phyloP scores from a whole-genome alignment of 2,113 vertebrate genomes.

The Callionymus lyra region DNA sequence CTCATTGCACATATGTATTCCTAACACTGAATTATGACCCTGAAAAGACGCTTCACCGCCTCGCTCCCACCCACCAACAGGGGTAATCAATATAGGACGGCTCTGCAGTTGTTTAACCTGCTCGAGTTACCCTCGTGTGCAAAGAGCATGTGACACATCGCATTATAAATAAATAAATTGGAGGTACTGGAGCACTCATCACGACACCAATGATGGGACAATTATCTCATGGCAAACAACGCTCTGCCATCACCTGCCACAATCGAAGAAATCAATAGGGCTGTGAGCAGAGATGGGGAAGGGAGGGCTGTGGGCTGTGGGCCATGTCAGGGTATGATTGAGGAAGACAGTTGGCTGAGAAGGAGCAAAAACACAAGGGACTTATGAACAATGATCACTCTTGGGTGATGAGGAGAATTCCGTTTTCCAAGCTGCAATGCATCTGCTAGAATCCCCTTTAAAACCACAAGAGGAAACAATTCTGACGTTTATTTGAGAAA shows the following conservation, averaged over 20 bases:
- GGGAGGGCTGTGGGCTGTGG: neutral
- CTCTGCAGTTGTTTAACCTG: conserved; percentile 41
- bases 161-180: conserved; percentile 55
- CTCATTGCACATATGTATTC: conserved; percentile 36
- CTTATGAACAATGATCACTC: conserved; percentile 2
- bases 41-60: neutral
- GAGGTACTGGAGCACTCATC: conserved; percentile 38
- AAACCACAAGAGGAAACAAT: too few species aligned
- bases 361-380: neutral
- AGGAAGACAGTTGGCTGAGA: conserved; percentile 1
- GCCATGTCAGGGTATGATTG: neutral
- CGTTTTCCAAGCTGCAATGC: neutral
- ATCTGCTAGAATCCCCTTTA: too few species aligned
- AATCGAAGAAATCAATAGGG: conserved; percentile 57
- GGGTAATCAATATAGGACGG: conserved; percentile 28
- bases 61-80: neutral
- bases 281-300: conserved; percentile 20
- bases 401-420: conserved; percentile 1
- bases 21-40: conserved; percentile 15
- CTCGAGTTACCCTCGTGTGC: conserved; percentile 15
- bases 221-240: conserved; percentile 62
- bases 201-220: conserved; percentile 50
- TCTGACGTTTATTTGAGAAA: too few species aligned
- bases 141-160: conserved; percentile 38
- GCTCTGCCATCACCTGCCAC: conserved; percentile 40